Evolutionary conservation across 1,140 invertebrate genomes (phyloP), one percentile per base, ranked within the genome.

Genomic region (Aphelenchoides besseyi): DNA sequence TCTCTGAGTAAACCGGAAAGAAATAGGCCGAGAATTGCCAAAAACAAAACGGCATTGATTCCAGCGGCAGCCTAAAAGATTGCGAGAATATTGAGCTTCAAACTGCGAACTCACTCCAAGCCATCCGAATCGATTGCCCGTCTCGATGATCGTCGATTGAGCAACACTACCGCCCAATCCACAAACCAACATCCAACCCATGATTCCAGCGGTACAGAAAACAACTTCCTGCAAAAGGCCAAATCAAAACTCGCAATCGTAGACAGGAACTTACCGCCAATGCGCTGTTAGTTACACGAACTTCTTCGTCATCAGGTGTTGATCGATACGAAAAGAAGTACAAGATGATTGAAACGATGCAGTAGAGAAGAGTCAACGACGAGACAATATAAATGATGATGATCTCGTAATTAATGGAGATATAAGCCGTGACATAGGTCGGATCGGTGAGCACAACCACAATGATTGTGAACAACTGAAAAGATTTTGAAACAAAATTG

Each of bases 181-280:
- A 53, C 77, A 79, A 9, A 79, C 79, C 28, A 79, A 32, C 77
- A 80, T 80, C 77, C 77, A 79, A 36, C 77, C 79, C n/a, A 79
- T 80, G 53, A 80, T 78, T 35, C 77, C 77, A 12, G 78, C 77
- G 30, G 59, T 74, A 16, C 70, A 57, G 30, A 79, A 80, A 0
- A 79, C 76, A 29, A 79, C 70, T 66, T 79, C 77, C 77, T 79
- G 9, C 16, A 78, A 48, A 37, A 53, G n/a, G n/a, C 3, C 5
- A 33, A 63, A 41, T 52, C 3, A 33, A n/a, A 52, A 63, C 8
- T 9, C n/a, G 32, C 3, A 23, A 41, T 33, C 12, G 41, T 16
- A 48, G 41, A 48, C 12, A 9, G 52, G 3, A 70, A 70, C 70
- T 55, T 62, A 72, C 71, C 12, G 53, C 29, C 12, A 72, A 32